Evolutionary conservation across 1,140 invertebrate genomes (phyloP).

Genomic region (Trachymyrmex cornetzi): DNA sequence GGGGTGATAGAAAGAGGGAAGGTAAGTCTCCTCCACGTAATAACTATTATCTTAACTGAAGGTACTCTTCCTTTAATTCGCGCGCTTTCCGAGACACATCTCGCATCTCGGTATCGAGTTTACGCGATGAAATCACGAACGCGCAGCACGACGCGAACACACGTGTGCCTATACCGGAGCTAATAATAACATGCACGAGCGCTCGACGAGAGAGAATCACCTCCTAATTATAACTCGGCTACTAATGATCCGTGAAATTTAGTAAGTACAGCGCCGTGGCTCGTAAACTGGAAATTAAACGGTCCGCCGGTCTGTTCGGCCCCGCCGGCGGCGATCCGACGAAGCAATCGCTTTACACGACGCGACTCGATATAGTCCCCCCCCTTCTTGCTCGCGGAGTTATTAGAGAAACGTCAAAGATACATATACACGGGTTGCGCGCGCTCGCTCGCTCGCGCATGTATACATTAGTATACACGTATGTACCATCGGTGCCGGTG

Average conservation of each 20-base stretch:
- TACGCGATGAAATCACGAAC: slow-evolving; percentile 53
- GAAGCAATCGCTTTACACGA: slow-evolving; percentile 65
- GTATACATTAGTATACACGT: not conserved
- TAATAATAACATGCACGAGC: slow-evolving; percentile 68
- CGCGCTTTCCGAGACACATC: slow-evolving; percentile 54
- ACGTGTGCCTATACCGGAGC: slow-evolving; percentile 55
- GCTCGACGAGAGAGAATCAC: slow-evolving; percentile 48
- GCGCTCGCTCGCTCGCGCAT: no score
- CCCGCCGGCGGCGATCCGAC: slow-evolving; percentile 29
- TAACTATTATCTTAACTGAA: slow-evolving; percentile 56
- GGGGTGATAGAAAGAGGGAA: slow-evolving; percentile 58
- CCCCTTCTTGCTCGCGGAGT: slow-evolving; percentile 46
- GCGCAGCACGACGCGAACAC: slow-evolving; percentile 37
- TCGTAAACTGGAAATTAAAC: slow-evolving; percentile 64
- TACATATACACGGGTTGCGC: not conserved
- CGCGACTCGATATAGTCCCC: slow-evolving; percentile 37
- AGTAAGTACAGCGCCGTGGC: slow-evolving; percentile 53
- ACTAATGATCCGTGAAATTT: slow-evolving; percentile 65
- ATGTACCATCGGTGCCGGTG: no score
- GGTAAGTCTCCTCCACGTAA: slow-evolving; percentile 49
- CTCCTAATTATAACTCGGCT: slow-evolving; percentile 65
- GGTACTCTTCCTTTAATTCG: slow-evolving; percentile 60
- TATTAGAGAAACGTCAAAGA: slow-evolving; percentile 67
- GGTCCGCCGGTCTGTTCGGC: slow-evolving; percentile 44
- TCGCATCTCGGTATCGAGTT: slow-evolving; percentile 38